Conservation (phyloP, 2,113 vertebrate species). For the Odocoileus virginianus region DNA sequence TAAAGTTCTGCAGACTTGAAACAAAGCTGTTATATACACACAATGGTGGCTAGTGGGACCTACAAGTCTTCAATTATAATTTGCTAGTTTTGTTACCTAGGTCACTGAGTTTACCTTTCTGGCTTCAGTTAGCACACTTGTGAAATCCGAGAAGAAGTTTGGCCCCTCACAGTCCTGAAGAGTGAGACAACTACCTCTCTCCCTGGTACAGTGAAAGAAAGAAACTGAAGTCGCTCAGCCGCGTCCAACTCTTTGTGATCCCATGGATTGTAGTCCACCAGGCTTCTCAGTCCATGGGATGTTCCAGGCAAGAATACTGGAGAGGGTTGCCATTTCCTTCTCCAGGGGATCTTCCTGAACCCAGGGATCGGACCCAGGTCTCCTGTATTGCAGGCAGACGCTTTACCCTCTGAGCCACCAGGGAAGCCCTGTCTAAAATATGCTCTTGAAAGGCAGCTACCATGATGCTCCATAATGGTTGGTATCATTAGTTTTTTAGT, state of each 20-base stretch:
- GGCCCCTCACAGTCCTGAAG: neutral
- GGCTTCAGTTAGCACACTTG: neutral
- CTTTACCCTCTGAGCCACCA: too few relatives aligned
- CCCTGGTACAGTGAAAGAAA: rapidly evolving
- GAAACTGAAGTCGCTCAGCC: too few relatives aligned
- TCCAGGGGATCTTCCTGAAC: too few relatives aligned
- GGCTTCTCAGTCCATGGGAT: too few relatives aligned
- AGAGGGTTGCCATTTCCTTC: too few relatives aligned
- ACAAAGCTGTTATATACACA: rapidly evolving
- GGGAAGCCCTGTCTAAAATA: too few relatives aligned
- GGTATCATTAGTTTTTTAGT: neutral
- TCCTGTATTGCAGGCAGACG: too few relatives aligned
- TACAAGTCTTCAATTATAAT: neutral
- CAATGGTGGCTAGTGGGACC: neutral
- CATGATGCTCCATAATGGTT: neutral
- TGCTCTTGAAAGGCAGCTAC: neutral
- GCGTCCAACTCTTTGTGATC: too few relatives aligned
- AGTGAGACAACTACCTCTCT: neutral
- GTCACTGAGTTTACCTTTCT: neutral
- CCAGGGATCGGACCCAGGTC: too few relatives aligned
- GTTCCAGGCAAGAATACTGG: too few relatives aligned
- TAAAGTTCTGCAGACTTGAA: neutral
- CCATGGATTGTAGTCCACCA: too few relatives aligned
- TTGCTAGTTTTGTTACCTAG: neutral
- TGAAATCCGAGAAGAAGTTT: neutral